Base-by-base conservation (phyloP, 2,797 vertebrate species). In the Myoxocephalus aenaeus region DNA sequence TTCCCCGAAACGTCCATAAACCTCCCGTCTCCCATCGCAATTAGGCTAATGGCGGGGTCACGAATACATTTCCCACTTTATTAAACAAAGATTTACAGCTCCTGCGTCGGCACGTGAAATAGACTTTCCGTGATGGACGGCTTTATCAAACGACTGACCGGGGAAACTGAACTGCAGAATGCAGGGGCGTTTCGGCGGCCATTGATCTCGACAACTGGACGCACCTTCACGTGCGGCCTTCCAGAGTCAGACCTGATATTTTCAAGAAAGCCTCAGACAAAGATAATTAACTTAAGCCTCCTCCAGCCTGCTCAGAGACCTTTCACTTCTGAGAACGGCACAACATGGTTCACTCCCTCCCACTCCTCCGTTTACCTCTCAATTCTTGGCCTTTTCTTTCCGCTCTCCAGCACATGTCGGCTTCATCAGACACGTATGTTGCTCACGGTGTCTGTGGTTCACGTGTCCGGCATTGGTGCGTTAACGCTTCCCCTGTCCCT, bases 241-340 rank as follows among this genome's bases (percentile, higher is more conserved):
- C 53, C 4, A 20, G 67, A 77, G 36, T 70, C 64, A 14, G 59
- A 29, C 25, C 15, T 5, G 73, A 84, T 54, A 57, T 76, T 76
- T 75, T 34, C 4, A 5, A 25, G 64, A 73, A 77, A 53, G 25
- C 63, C 48, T 70, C 75, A 65, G 77, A 73, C 36, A 69, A 65
- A 84, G 72, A 53, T 77, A 73, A 84, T 88, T 91, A 38, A 89
- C 88, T 88, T 85, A 71, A 79, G 81, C 32, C 70, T 42, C 1
- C 70, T 83, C 44, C 65, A 65, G 73, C 65, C 77, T 27, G 77
- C 77, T 83, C 67, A 9, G 44, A 54, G 75, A 74, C 63, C 73
- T 86, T 75, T 86, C 76, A 81, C 84, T 89, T 83, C 73, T 77
- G 70, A 86, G 77, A 85, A 87, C 84, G 85, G 68, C 74, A 46